Percentiles rank a stretch among this genome's conserved stretches.
Evolutionary conservation across 2,888 invertebrate genomes (phyloP).

Genomic region (Slavum lentiscoides): DNA sequence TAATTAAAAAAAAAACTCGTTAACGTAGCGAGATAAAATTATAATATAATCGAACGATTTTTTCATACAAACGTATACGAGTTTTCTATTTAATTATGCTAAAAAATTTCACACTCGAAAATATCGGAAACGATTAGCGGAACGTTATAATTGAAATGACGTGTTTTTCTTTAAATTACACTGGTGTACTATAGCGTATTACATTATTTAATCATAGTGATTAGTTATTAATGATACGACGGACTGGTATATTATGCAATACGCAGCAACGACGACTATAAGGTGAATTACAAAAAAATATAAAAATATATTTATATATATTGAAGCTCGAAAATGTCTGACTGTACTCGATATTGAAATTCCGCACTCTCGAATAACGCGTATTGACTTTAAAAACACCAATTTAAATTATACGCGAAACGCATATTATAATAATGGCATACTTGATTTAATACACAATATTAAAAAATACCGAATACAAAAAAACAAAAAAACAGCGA

Average conservation of each 20-base stretch:
- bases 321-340: background rate
- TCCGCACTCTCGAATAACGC: background rate
- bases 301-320: too few species aligned
- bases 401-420: constrained; percentile 7
- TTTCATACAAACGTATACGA: background rate
- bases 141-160: constrained; percentile 12
- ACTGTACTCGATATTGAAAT: constrained; percentile 31
- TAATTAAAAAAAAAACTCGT: background rate
- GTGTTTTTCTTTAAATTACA: constrained; percentile 8
- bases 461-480: too few species aligned
- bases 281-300: background rate
- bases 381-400: background rate
- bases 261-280: background rate
- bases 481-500: too few species aligned
- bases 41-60: background rate
- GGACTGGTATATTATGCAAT: constrained; percentile 13
- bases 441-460: too few species aligned
- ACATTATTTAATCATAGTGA: constrained; percentile 33
- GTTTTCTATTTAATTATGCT: constrained; percentile 7
- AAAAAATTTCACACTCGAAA: background rate
- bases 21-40: background rate
- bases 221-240: constrained; percentile 24
- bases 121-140: background rate
- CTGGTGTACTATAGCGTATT: background rate
- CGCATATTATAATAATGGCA: constrained; percentile 19